Evolutionary conservation across 2,797 vertebrate genomes (phyloP).

Genomic region (Neosilurus hyrtlii): DNA sequence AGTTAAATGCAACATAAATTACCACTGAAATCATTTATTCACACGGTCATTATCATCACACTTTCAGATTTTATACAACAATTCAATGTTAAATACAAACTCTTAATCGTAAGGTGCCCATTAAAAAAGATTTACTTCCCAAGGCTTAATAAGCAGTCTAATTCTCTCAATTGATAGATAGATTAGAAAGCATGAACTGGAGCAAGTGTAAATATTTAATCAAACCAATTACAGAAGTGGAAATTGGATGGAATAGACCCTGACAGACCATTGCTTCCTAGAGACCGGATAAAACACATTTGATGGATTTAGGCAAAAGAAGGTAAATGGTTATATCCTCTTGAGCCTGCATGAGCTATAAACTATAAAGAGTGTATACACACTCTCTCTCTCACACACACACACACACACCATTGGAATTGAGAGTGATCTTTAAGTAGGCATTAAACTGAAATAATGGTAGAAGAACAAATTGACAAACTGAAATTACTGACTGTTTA

Average conservation of each 20-base stretch:
- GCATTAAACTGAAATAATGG: neutral
- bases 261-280: conserved; percentile 15
- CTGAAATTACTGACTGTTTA: neutral
- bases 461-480: neutral
- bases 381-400: no score
- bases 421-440: neutral
- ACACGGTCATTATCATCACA: neutral
- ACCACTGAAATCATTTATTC: neutral
- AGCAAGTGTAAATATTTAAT: conserved; percentile 42
- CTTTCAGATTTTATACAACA: conserved; percentile 6
- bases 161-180: neutral
- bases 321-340: neutral
- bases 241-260: conserved; percentile 9
- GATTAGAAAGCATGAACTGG: conserved; percentile 1
- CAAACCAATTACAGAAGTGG: conserved; percentile 25
- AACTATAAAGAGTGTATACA: neutral
- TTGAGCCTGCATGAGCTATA: neutral
- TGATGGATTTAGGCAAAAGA: conserved; percentile 27
- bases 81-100: neutral
- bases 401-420: neutral
- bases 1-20: conserved; percentile 5
- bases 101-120: neutral
- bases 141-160: neutral
- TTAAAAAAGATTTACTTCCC: neutral
- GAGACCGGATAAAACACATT: conserved; percentile 2